phyloP scores from a whole-genome alignment of 1,140 invertebrate genomes.

The Halictus rubicundus region DNA sequence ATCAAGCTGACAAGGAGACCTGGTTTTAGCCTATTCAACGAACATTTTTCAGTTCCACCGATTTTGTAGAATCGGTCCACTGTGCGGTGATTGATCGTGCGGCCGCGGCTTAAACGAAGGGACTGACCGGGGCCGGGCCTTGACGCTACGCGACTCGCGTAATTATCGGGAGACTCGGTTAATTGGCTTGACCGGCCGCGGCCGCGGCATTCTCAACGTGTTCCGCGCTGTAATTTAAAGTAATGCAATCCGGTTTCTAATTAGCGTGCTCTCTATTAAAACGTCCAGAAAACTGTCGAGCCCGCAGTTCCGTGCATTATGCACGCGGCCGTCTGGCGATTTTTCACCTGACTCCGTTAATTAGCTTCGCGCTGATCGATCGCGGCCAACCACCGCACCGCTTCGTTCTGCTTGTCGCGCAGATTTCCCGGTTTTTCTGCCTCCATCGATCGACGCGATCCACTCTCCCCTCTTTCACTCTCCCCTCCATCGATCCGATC shows the following conservation, averaged over 20 bases:
- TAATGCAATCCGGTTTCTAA: conserved; percentile 57
- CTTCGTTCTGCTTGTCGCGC: neutral
- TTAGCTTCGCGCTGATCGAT: conserved; percentile 31
- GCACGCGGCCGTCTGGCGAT: conserved; percentile 2
- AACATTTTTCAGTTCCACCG: conserved; percentile 13
- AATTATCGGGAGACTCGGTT: conserved; percentile 59
- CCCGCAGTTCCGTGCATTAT: conserved; percentile 2
- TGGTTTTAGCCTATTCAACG: too few species aligned
- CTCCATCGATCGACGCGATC: neutral
- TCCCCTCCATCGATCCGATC: too few species aligned
- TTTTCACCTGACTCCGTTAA: conserved; percentile 23
- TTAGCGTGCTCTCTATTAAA: conserved; percentile 53
- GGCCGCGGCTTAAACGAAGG: conserved; percentile 49
- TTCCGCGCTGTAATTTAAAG: conserved; percentile 54
- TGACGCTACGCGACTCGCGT: conserved; percentile 14
- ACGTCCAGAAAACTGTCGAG: conserved; percentile 28
- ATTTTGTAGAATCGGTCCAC: neutral
- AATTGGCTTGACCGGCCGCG: conserved; percentile 56
- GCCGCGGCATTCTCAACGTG: conserved; percentile 37
- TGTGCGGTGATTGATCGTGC: conserved; percentile 31
- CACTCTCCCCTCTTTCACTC: too few species aligned
- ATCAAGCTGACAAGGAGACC: too few species aligned
- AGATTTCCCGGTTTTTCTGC: neutral
- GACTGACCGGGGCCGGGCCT: neutral
- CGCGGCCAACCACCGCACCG: neutral